Evolutionary conservation across 37 sponge, comb jelly and placozoan genomes (phyloP), one percentile per base, ranked within the genome.

Genomic region (Chondrosia reniformis): DNA sequence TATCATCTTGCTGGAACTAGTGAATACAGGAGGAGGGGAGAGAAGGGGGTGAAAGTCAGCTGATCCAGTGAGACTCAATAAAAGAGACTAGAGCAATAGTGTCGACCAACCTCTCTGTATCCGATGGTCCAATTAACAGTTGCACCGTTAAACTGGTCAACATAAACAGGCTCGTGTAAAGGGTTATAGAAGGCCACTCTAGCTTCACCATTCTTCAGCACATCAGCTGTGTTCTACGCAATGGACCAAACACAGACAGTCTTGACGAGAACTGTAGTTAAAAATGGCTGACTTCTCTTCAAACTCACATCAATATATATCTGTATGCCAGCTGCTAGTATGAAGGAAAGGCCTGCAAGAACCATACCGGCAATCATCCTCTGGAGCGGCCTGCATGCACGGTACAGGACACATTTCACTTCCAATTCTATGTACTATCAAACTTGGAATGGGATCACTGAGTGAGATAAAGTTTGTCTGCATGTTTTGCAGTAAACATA

Each of bases 361-460:
- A 81, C 19, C 89, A 97, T 97, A 6, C 97, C 97, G 33, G 78
- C 54, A 15, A 83, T 84, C 97, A 97, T 97, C 33, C 94, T 83
- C 85, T 91, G 95, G 25, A 97, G 75, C 9, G 96, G 96, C 79
- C 94, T 94, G 44, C 15, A 64, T 64, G n/a, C 39, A n/a, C n/a
- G n/a, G 72, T 4, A 32, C 7, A 8, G 71, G n/a, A n/a, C n/a
- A n/a, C n/a, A n/a, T n/a, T n/a, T n/a, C n/a, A n/a, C n/a, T n/a
- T n/a, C n/a, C n/a, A n/a, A n/a, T n/a, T n/a, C n/a, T n/a, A n/a
- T n/a, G n/a, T n/a, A n/a, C n/a, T n/a, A n/a, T n/a, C n/a, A n/a
- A n/a, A n/a, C n/a, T n/a, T n/a, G n/a, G n/a, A n/a, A n/a, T n/a
- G n/a, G n/a, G n/a, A n/a, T n/a, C n/a, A n/a, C n/a, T n/a, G n/a